phyloP scores from a whole-genome alignment of 2,797 vertebrate genomes.

The Natrix natrix region DNA sequence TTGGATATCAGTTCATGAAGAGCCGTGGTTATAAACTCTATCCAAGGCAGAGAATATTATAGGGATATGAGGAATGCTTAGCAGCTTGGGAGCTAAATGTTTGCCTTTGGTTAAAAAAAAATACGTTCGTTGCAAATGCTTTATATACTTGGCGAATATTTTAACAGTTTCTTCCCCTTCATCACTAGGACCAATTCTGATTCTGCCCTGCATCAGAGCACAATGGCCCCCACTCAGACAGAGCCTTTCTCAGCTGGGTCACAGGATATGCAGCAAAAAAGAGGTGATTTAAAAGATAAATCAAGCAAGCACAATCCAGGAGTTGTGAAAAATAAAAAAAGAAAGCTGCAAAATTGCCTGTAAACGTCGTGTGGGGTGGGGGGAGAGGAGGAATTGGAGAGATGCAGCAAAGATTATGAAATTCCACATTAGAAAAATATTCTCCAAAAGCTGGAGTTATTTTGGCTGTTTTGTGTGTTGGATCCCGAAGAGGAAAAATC shows the following conservation, averaged over 20 bases:
- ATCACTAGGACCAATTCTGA: slow-evolving; percentile 92
- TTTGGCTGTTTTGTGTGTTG: background rate
- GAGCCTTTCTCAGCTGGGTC: slow-evolving; percentile 88
- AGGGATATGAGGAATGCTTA: background rate
- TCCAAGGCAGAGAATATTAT: background rate
- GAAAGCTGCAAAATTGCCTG: background rate
- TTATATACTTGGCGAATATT: background rate
- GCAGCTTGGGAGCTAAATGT: background rate
- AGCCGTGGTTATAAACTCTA: background rate
- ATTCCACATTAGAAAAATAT: background rate
- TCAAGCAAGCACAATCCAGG: background rate
- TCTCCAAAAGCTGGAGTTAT: too few species aligned
- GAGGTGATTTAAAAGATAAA: slow-evolving; percentile 75
- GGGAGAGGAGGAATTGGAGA: too few species aligned
- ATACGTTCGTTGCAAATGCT: background rate
- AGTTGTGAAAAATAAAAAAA: background rate
- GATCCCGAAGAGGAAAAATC: background rate
- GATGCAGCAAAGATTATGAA: background rate
- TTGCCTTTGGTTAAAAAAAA: background rate
- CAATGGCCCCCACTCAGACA: slow-evolving; percentile 88
- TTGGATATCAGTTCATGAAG: background rate
- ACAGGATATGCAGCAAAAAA: slow-evolving; percentile 92
- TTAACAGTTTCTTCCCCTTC: background rate
- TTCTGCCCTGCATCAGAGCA: slow-evolving; percentile 97
- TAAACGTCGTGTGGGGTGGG: accelerated